Conservation (phyloP, 1,140 invertebrate genomes). For the Heliconius himera region DNA sequence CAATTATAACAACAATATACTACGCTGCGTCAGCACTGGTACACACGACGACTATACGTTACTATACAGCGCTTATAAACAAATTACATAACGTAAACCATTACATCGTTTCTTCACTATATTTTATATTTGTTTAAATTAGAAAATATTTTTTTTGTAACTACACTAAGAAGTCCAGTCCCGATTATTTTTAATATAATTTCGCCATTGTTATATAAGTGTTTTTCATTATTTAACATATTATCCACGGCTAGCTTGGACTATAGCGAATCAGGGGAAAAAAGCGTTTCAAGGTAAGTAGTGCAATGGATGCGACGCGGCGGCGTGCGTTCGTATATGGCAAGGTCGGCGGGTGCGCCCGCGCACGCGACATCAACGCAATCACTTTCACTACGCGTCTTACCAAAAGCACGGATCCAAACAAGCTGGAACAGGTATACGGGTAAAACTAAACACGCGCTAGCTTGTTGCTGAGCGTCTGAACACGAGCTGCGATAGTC, state of each 20-base stretch:
- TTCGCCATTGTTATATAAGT: not conserved
- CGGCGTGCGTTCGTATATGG: conserved; percentile 59
- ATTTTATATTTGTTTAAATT: not conserved
- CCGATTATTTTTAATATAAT: not conserved
- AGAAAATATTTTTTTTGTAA: not conserved
- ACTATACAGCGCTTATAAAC: not conserved
- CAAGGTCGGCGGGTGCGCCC: conserved; percentile 75
- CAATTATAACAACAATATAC: conserved; percentile 63
- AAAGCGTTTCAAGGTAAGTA: conserved; percentile 60
- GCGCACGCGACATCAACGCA: conserved; percentile 72
- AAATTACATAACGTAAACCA: conserved; percentile 2
- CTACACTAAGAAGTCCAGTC: not conserved
- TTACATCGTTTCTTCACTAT: not conserved
- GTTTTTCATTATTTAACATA: not conserved
- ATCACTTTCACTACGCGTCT: conserved; percentile 79
- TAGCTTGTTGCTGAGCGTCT: not conserved
- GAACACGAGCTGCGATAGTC: not conserved
- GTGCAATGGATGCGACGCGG: conserved; percentile 53
- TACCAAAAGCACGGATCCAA: conserved; percentile 70
- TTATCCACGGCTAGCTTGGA: not conserved
- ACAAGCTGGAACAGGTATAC: conserved; percentile 49
- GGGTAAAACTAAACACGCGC: conserved; percentile 18
- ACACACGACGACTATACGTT: not conserved
- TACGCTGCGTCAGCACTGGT: conserved; percentile 31
- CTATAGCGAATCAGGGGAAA: conserved; percentile 58